Percentiles rank a stretch among this genome's conserved stretches.
Evolutionary conservation across 2,113 vertebrate genomes (phyloP).

Genomic region (Raja brachyura): DNA sequence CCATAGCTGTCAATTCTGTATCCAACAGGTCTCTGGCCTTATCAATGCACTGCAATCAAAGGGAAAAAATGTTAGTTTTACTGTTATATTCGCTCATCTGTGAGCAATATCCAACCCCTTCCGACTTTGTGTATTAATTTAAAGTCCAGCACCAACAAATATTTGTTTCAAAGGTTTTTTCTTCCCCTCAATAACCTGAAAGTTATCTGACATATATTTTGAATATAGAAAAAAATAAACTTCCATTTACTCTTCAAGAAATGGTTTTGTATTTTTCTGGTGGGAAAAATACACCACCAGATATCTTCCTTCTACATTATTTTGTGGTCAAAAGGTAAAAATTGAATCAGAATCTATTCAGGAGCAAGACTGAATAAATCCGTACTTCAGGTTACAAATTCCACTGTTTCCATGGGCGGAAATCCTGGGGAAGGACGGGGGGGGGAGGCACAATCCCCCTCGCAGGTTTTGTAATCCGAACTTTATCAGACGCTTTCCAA

Average conservation of each 20-base stretch:
- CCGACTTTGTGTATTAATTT: neutral
- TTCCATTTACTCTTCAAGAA: neutral
- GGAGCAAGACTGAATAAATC: neutral
- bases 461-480: no score
- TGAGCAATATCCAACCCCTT: neutral
- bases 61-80: neutral
- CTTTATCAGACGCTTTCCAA: no score
- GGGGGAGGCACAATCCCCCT: no score
- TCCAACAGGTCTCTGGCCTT: slow-evolving; percentile 94
- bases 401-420: neutral
- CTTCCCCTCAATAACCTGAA: neutral
- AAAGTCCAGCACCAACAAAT: neutral
- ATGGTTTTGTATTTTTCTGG: neutral
- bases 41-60: slow-evolving; percentile 80
- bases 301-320: neutral
- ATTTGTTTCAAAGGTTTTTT: neutral
- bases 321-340: neutral
- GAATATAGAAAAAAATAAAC: neutral
- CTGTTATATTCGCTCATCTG: neutral
- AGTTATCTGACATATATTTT: neutral
- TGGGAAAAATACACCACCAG: neutral
- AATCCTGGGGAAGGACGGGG: no score
- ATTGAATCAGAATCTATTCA: neutral
- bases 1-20: slow-evolving; percentile 94
- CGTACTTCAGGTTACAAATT: neutral